These are phyloP conservation scores for Macaca mulatta DNA, from an alignment of 2,113 vertebrate genomes.

Conservation along the genomic window DNA sequence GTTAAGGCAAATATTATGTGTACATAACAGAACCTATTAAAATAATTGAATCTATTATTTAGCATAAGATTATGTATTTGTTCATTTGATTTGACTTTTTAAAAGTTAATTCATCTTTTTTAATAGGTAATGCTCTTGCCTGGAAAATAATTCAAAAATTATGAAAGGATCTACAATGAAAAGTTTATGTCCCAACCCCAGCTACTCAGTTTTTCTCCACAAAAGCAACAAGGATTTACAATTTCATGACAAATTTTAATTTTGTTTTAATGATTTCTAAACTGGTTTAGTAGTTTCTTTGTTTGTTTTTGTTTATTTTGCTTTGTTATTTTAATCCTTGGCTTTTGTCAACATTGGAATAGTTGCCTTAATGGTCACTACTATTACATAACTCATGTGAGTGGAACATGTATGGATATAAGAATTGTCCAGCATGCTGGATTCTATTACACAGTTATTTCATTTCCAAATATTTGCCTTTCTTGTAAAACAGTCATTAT, in stretches of 20 bases:
- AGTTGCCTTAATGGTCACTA: background rate
- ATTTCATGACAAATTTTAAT: background rate
- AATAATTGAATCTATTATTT: background rate
- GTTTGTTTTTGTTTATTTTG: slow-evolving; percentile 25
- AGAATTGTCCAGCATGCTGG: background rate
- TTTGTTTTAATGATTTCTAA: slow-evolving; percentile 50
- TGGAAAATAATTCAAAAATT: background rate
- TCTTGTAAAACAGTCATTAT: background rate
- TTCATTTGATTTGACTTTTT: background rate
- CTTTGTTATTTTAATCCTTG: slow-evolving; percentile 17
- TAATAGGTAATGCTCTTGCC: background rate
- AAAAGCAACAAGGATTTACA: background rate
- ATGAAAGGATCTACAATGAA: background rate
- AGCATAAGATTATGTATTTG: background rate
- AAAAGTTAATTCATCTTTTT: background rate
- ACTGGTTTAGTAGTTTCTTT: background rate
- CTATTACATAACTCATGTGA: background rate
- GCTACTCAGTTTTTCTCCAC: background rate
- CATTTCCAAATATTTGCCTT: slow-evolving; percentile 15
- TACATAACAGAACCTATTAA: background rate
- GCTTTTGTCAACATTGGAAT: slow-evolving; percentile 17
- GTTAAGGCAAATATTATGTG: background rate
- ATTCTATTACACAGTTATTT: slow-evolving; percentile 2
- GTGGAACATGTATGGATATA: background rate
- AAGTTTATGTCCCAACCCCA: background rate